Conservation (phyloP, 2,888 invertebrate species). For the Lasioglossum villosulum region DNA sequence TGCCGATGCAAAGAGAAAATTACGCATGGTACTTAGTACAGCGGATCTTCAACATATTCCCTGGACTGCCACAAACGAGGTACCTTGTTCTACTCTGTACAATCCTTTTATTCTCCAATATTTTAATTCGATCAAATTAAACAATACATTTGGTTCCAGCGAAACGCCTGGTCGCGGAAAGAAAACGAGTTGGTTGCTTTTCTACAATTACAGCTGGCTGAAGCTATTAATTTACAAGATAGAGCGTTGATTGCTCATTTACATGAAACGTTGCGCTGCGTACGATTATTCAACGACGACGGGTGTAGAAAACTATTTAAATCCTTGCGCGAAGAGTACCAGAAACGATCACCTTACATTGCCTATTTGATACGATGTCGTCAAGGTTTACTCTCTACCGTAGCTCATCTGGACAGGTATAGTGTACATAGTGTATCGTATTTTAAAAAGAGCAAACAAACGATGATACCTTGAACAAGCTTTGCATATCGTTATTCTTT, state of each 20-base stretch:
- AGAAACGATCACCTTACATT: constrained; percentile 91
- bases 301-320: constrained; percentile 91
- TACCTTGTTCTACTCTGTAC: constrained; percentile 43
- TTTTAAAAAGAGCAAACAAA: background rate
- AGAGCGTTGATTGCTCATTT: constrained; percentile 91
- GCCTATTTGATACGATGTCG: constrained; percentile 93
- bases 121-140: background rate
- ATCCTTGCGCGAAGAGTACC: constrained; percentile 91
- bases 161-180: constrained; percentile 83
- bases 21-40: constrained; percentile 95
- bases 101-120: background rate
- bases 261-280: constrained; percentile 93
- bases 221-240: constrained; percentile 92
- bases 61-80: constrained; percentile 79
- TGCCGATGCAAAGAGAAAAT: constrained; percentile 92
- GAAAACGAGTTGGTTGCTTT: constrained; percentile 87
- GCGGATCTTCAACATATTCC: constrained; percentile 91
- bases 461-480: background rate
- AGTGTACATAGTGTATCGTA: background rate
- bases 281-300: constrained; percentile 89
- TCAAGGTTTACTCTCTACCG: constrained; percentile 91
- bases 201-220: constrained; percentile 91
- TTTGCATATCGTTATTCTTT: background rate
- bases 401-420: constrained; percentile 89
- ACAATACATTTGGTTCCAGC: constrained; percentile 70